phyloP scores from a whole-genome alignment of 2,797 vertebrate genomes.

The Bovichtus diacanthus region DNA sequence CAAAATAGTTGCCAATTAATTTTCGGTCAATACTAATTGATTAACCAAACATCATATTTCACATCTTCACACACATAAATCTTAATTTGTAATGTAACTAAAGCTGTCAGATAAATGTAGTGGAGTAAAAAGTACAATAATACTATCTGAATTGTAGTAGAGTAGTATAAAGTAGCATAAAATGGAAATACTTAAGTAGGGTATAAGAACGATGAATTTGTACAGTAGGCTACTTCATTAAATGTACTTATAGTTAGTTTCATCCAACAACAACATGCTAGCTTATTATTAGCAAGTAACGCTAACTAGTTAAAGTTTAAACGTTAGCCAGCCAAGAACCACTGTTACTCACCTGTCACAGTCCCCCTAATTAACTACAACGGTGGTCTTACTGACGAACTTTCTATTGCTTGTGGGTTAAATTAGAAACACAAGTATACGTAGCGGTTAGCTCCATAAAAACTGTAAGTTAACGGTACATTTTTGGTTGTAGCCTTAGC shows the following conservation, averaged over 20 bases:
- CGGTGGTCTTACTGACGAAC: accelerated
- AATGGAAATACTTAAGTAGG: too few species aligned
- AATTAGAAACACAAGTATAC: background rate
- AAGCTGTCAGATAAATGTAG: background rate
- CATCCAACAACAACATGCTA: background rate
- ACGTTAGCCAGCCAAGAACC: background rate
- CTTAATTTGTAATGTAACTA: background rate
- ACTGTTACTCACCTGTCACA: background rate
- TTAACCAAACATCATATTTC: background rate
- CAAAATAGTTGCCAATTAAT: too few species aligned
- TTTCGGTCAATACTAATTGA: too few species aligned
- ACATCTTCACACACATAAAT: too few species aligned
- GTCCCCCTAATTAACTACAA: background rate
- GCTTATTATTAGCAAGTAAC: too few species aligned
- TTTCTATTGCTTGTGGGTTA: background rate
- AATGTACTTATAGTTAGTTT: background rate
- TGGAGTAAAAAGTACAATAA: background rate
- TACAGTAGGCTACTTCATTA: too few species aligned
- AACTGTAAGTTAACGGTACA: background rate
- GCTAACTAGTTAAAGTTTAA: background rate
- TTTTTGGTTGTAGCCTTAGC: background rate
- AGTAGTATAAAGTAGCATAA: too few species aligned
- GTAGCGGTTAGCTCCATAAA: background rate
- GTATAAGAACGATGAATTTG: too few species aligned
- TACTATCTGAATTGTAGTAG: background rate